Base-by-base conservation (phyloP, 2,113 vertebrate genomes). In the Labrus mixtus region DNA sequence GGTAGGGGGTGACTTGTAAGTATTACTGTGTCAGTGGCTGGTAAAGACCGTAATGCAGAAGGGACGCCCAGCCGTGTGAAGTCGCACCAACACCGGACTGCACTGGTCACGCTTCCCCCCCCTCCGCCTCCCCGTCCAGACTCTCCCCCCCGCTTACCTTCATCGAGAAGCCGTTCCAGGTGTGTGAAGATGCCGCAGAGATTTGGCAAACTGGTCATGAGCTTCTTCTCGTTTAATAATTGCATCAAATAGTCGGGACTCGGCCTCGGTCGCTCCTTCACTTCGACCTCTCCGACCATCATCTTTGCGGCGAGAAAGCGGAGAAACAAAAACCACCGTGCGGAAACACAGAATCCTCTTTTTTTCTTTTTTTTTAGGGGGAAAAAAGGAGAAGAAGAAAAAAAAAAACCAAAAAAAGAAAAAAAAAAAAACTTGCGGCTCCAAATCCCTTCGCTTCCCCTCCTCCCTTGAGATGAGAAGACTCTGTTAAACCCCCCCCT, bases 201-300 rank as follows among this genome's bases (percentile, higher is more conserved):
- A 86, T 95, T 95, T 59, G 95, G 95, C 90, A 95, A 88, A 75
- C 95, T 95, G 76, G 93, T 94, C 95, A 95, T 95, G 69, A 95
- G 93, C 92, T 95, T 95, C 89, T 95, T 95, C 68, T 95, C 95
- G 91, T 95, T 95, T 68, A 95, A 86, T 59, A 95, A 91, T 82
- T 95, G 95, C 95, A 95, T 95, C 81, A 95, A 90, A 93, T 95
- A 95, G 93, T 95, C 95, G 85, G 95, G 95, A 93, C 94, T 95
- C 92, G 95, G 95, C 94, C 95, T 95, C 92, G 95, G 95, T 93
- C 94, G 94, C 92, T 95, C 95, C 95, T 94, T 95, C 94, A 95
- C 92, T 92, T 95, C 95, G 83, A 95, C 94, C 94, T 95, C 95
- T 93, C 95, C 95, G 92, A 95, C 95, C 95, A 95, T 95, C 94